A percentile compares a stretch with the other conserved stretches of the same genome.
These are phyloP conservation scores for Salvelinus namaycush DNA, from an alignment of 2,113 vertebrate species.

Conservation along the genomic window DNA sequence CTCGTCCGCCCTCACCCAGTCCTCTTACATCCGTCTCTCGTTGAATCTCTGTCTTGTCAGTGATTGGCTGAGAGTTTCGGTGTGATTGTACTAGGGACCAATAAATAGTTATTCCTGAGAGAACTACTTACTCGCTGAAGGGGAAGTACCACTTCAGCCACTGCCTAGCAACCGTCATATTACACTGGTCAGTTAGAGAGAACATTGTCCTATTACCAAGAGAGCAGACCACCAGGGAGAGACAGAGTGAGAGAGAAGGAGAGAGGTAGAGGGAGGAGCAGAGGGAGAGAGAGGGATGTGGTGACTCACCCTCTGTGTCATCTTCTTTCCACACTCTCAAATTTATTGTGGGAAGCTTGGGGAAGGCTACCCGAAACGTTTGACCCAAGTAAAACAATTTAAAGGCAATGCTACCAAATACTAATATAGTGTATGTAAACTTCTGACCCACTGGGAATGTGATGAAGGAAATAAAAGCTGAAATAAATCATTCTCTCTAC, in stretches of 20 bases:
- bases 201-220: neutral
- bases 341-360: too few species aligned
- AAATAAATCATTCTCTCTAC: too few species aligned
- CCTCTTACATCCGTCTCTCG: neutral
- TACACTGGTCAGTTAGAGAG: constrained; percentile 23
- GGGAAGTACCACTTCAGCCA: neutral
- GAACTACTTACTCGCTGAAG: neutral
- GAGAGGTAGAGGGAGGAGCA: neutral
- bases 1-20: constrained; percentile 6
- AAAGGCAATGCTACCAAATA: too few species aligned
- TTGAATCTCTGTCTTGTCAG: constrained; percentile 56
- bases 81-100: neutral
- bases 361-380: too few species aligned
- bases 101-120: neutral
- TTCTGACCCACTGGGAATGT: too few species aligned
- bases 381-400: too few species aligned
- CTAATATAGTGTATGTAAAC: too few species aligned
- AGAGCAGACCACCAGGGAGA: neutral
- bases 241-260: neutral
- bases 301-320: neutral
- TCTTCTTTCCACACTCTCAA: neutral
- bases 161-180: neutral
- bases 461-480: too few species aligned
- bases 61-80: constrained; percentile 63
- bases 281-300: neutral